A percentile compares a stretch with the other conserved stretches of the same genome.
Evolutionary conservation across 2,797 vertebrate genomes (phyloP).

Genomic region (Tapera naevia): DNA sequence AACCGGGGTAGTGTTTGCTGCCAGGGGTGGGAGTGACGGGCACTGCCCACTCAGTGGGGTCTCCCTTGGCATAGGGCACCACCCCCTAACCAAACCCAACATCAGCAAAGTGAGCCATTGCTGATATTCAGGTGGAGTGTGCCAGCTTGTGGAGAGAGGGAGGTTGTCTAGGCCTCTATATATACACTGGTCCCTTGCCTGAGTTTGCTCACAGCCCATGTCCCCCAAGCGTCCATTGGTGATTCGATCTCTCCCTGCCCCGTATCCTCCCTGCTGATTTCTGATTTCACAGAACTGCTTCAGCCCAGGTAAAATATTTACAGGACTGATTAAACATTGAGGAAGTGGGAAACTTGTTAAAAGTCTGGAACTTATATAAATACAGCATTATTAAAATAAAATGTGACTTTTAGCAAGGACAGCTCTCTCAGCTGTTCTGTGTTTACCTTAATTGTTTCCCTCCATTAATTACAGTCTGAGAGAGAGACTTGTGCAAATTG

Average conservation of each 20-base stretch:
- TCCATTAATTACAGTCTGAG: slow-evolving; percentile 60
- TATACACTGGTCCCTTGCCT: background rate
- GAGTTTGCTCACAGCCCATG: background rate
- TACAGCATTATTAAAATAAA: slow-evolving; percentile 26
- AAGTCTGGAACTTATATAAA: background rate
- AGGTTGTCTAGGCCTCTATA: background rate
- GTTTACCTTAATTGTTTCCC: slow-evolving; percentile 59
- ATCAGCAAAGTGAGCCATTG: background rate
- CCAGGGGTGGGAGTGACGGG: fast-evolving
- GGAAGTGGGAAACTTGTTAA: slow-evolving; percentile 29
- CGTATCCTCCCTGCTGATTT: background rate
- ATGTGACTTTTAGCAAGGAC: slow-evolving; percentile 48
- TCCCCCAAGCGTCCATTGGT: fast-evolving
- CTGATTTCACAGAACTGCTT: background rate
- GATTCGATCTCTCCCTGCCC: background rate
- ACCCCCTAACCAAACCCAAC: background rate
- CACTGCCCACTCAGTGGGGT: fast-evolving
- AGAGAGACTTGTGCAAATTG: slow-evolving; percentile 59
- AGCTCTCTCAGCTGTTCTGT: slow-evolving; percentile 4
- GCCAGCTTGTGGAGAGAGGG: background rate
- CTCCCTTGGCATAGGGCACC: fast-evolving
- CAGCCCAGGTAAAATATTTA: slow-evolving; percentile 25
- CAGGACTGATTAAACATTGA: background rate
- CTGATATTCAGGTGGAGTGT: fast-evolving
- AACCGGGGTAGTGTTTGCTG: background rate